phyloP scores from a whole-genome alignment of 2,888 invertebrate genomes.

The Platycnemis pennipes region DNA sequence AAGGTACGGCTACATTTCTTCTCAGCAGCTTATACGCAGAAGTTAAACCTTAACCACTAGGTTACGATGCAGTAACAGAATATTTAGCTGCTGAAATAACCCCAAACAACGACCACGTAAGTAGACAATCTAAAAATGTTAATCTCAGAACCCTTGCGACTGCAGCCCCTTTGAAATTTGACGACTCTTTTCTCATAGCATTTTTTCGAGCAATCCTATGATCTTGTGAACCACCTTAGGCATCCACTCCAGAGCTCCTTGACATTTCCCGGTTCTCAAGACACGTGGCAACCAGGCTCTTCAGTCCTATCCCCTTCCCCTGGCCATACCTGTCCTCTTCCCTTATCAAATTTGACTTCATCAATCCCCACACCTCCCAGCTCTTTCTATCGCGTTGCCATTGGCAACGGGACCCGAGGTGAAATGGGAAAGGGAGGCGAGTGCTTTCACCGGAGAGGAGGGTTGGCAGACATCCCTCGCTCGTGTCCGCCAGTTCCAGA shows the following conservation, averaged over 20 bases:
- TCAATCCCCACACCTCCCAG: not conserved
- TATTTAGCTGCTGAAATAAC: too few relatives aligned
- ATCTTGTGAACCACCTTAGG: too few relatives aligned
- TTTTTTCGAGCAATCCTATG: too few relatives aligned
- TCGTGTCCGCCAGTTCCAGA: not conserved
- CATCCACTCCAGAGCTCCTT: not conserved
- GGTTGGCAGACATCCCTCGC: not conserved
- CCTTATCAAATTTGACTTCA: slow-evolving; percentile 11
- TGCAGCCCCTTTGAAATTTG: too few relatives aligned
- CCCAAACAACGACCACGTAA: too few relatives aligned
- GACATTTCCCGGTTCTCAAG: not conserved
- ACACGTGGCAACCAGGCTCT: not conserved
- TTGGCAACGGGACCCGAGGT: not conserved
- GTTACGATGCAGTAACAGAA: too few relatives aligned
- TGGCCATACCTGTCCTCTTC: not conserved
- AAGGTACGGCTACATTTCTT: too few relatives aligned
- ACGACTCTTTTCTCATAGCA: too few relatives aligned
- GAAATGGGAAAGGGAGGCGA: not conserved
- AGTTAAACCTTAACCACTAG: too few relatives aligned
- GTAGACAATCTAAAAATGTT: too few relatives aligned
- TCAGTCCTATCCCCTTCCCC: not conserved
- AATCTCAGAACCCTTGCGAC: too few relatives aligned
- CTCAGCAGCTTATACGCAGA: too few relatives aligned
- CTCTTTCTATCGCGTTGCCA: not conserved
- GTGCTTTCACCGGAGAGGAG: not conserved